phyloP scores from a whole-genome alignment of 92 coral and sea anemone species.

The Anthopleura xanthogrammica region DNA sequence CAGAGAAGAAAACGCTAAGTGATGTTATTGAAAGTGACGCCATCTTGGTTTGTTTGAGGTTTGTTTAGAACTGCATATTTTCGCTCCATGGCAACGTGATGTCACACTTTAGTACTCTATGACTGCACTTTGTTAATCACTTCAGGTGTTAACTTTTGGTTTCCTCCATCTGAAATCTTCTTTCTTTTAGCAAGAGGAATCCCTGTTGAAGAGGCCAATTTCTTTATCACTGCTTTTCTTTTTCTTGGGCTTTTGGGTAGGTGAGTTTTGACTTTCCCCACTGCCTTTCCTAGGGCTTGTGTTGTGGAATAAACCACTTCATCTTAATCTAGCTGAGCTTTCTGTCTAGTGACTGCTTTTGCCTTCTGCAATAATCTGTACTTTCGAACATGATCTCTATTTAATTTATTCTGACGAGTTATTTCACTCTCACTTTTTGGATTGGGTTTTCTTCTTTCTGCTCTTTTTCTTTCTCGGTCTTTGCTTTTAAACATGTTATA shows the following conservation, averaged over 20 bases:
- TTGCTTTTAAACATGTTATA: conserved; percentile 22
- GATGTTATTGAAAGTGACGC: too few species aligned
- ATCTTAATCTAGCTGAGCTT: neutral
- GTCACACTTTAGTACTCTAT: too few species aligned
- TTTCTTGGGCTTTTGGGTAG: conserved; percentile 62
- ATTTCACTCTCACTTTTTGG: conserved; percentile 25
- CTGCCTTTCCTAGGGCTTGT: conserved; percentile 55
- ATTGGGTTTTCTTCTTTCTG: conserved; percentile 41
- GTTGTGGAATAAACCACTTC: conserved; percentile 32
- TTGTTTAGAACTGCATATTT: too few species aligned
- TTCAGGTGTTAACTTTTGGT: conserved; percentile 37
- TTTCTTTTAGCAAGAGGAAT: conserved; percentile 14
- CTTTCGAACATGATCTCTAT: conserved; percentile 40
- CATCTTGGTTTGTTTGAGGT: too few species aligned
- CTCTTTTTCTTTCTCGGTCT: conserved; percentile 45
- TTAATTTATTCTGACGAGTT: conserved; percentile 28
- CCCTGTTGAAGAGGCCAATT: conserved; percentile 48
- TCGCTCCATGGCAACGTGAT: too few species aligned
- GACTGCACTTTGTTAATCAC: conserved; percentile 41
- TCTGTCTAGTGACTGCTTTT: conserved; percentile 19
- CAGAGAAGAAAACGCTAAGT: too few species aligned
- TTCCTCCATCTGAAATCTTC: conserved; percentile 28
- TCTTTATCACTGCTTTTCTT: conserved; percentile 39
- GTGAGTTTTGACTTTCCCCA: conserved; percentile 51
- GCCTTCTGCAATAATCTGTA: conserved; percentile 33